Evolutionary conservation across 2,797 vertebrate species (phyloP), one percentile per base, ranked within the genome.

Genomic region (Oreortyx pictus): DNA sequence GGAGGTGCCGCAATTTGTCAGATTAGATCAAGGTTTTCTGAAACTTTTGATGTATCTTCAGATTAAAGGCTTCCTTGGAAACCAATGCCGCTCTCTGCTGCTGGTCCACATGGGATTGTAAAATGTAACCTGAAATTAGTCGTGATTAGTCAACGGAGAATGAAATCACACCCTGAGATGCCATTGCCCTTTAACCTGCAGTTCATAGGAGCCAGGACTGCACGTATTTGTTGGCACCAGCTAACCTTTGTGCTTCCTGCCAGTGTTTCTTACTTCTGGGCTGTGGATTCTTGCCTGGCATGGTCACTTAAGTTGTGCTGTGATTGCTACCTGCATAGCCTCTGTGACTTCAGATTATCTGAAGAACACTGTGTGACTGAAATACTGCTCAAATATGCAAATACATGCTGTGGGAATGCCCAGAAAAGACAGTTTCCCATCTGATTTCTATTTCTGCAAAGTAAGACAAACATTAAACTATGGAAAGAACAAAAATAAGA

Each of bases 361-460:
- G 81, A 89, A 61, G 93, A 94, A 85, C 81, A 72, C 39, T 1
- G 0, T 78, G 74, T 50, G 74, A 39, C 24, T 88, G 82, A 96
- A 95, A 94, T 91, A 94, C 72, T 60, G 20, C 74, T 94, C 47
- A 94, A 94, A 97, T 95, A 95, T 94, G 82, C 93, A 96, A 97
- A 96, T 94, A 96, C 1, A 4, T 4, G 2, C 80, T 92, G 89
- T 88, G 83, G 78, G 94, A 97, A 95, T 93, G 88, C 65, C 88
- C 90, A 92, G 74, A 88, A 89, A 96, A 89, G 27, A 81, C 31
- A 62, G 57, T 89, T 94, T 90, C 84, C 65, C 76, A 81, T 89
- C 60, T 95, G 64, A 82, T 60, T 89, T 80, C 68, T 88, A 76
- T 83, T 96, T 96, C 89, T 92, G 41, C 61, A 74, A 79, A 71